These are phyloP conservation scores for Euproctis similis DNA, from an alignment of 2,888 invertebrate species.

Conservation along the genomic window DNA sequence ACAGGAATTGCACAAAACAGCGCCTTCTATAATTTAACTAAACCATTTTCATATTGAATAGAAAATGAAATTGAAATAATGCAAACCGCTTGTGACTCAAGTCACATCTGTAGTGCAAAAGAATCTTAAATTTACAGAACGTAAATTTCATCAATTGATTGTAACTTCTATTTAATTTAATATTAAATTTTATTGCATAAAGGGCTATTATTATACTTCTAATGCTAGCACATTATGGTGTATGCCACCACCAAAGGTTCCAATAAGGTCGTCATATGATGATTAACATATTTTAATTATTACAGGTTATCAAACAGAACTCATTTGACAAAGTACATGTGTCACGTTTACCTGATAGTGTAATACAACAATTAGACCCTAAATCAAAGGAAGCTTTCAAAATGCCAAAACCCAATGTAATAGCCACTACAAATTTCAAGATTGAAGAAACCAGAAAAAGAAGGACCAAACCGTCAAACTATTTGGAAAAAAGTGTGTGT, in stretches of 20 bases:
- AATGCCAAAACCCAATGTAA: constrained; percentile 24
- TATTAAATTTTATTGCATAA: no score
- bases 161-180: no score
- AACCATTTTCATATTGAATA: no score
- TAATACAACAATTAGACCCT: constrained; percentile 47
- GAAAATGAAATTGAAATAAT: no score
- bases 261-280: background rate
- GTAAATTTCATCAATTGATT: no score
- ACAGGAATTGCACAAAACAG: no score
- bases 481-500: constrained; percentile 61
- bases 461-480: constrained; percentile 56
- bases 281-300: constrained; percentile 2
- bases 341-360: constrained; percentile 42
- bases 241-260: background rate
- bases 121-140: no score
- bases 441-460: constrained; percentile 44
- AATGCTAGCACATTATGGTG: background rate
- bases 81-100: no score
- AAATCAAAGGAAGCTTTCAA: constrained; percentile 28
- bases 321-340: constrained; percentile 43
- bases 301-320: constrained; percentile 44
- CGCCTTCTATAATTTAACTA: no score
- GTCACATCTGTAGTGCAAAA: no score
- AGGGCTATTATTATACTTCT: no score
- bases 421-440: constrained; percentile 51